Conservation (phyloP, 2,888 invertebrate genomes). For the Cotesia congregata region DNA sequence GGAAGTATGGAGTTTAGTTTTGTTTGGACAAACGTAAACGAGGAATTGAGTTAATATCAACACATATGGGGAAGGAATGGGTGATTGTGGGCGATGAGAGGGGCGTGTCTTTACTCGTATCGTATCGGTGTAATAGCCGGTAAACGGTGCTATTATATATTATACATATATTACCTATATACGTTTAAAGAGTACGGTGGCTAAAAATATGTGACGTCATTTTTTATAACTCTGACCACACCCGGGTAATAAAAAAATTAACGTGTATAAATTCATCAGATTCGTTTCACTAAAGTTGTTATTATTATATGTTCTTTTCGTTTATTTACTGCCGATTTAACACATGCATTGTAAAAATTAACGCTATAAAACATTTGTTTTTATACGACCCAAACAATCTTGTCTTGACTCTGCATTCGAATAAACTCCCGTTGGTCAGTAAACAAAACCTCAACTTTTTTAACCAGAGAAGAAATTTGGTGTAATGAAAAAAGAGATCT, state of each 20-base stretch:
- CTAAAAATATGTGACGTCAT: slow-evolving; percentile 51
- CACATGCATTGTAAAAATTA: slow-evolving; percentile 4
- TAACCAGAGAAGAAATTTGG: not conserved
- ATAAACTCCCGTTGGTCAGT: not conserved
- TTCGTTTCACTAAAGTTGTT: slow-evolving; percentile 12
- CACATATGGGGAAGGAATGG: slow-evolving; percentile 31
- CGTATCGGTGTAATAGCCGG: slow-evolving; percentile 53
- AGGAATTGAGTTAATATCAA: slow-evolving; percentile 30
- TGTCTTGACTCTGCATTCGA: not conserved
- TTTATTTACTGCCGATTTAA: slow-evolving; percentile 29
- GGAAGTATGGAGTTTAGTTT: not conserved
- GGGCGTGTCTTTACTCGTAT: slow-evolving; percentile 53
- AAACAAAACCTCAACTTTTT: not conserved
- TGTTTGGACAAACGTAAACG: slow-evolving; percentile 24
- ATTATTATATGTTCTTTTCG: slow-evolving; percentile 14
- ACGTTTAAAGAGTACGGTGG: slow-evolving; percentile 44
- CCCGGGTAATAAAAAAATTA: slow-evolving; percentile 50
- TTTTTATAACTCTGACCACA: slow-evolving; percentile 49
- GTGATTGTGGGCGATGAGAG: slow-evolving; percentile 58
- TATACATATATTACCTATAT: too few relatives aligned
- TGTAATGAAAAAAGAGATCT: not conserved
- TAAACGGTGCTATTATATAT: slow-evolving; percentile 58
- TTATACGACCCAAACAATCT: not conserved
- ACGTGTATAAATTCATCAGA: slow-evolving; percentile 27
- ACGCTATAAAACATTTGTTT: not conserved